These are phyloP conservation scores for Wasmannia auropunctata DNA, from an alignment of 1,140 invertebrate species.

Conservation along the genomic window DNA sequence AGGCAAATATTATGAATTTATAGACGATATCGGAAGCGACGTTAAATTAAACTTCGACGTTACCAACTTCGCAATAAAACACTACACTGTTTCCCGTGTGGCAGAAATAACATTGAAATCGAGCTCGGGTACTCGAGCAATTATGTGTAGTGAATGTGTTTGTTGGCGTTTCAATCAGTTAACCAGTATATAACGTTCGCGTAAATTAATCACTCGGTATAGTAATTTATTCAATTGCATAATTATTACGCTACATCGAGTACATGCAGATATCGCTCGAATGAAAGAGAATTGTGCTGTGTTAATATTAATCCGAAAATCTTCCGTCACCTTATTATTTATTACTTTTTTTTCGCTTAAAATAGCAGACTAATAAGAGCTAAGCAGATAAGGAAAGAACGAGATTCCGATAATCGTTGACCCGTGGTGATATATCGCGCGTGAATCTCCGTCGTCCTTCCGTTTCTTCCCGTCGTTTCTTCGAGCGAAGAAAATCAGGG, in stretches of 20 bases:
- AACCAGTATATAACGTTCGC: neutral
- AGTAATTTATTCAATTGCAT: conserved; percentile 35
- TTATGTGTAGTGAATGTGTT: conserved; percentile 32
- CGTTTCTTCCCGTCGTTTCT: conserved; percentile 14
- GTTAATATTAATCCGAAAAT: neutral
- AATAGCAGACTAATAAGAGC: conserved; percentile 9
- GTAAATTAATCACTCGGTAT: conserved; percentile 28
- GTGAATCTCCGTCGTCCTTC: conserved; percentile 19
- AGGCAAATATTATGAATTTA: conserved; percentile 43
- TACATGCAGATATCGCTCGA: neutral
- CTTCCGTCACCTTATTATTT: neutral
- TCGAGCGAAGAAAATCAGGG: conserved; percentile 50
- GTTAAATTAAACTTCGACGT: conserved; percentile 48
- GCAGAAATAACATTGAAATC: conserved; percentile 48
- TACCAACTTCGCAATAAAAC: conserved; percentile 34
- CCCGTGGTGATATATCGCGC: conserved; percentile 45
- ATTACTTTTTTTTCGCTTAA: neutral
- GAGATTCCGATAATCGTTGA: conserved; percentile 38
- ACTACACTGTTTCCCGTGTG: neutral
- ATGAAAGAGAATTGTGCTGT: neutral
- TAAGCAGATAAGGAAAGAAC: conserved; percentile 25
- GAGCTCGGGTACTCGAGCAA: conserved; percentile 24
- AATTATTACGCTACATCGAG: conserved; percentile 11
- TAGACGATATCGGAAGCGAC: conserved; percentile 2
- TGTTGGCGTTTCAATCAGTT: conserved; percentile 39